Evolutionary conservation across 2,888 invertebrate species (phyloP).

Genomic region (Maniola hyperantus): DNA sequence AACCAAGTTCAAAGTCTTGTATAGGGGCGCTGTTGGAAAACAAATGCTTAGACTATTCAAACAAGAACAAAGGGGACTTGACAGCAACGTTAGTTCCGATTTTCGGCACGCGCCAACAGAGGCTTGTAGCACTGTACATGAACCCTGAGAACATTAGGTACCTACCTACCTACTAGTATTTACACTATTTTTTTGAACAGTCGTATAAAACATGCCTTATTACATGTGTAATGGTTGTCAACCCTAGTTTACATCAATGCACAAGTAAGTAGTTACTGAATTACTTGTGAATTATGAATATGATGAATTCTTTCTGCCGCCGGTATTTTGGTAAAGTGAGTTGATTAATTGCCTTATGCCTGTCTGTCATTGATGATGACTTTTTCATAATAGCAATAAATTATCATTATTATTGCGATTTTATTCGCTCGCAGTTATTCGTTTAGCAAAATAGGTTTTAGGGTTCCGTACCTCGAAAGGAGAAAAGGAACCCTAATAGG

Average conservation of each 20-base stretch:
- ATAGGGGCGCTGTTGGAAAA: too few relatives aligned
- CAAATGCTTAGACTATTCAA: too few relatives aligned
- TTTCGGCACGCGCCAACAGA: too few relatives aligned
- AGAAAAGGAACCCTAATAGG: too few relatives aligned
- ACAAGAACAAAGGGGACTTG: too few relatives aligned
- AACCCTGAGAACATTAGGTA: too few relatives aligned
- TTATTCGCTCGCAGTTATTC: background rate
- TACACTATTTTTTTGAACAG: too few relatives aligned
- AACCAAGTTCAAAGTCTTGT: too few relatives aligned
- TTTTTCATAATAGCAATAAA: constrained; percentile 34
- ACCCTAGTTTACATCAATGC: constrained; percentile 10
- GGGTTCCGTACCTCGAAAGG: too few relatives aligned
- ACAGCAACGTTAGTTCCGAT: too few relatives aligned
- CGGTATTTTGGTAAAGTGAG: constrained; percentile 17
- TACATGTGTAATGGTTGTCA: background rate
- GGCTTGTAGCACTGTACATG: too few relatives aligned
- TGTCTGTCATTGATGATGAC: constrained; percentile 43
- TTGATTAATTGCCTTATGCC: constrained; percentile 37
- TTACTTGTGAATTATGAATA: constrained; percentile 27
- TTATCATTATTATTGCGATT: constrained; percentile 4
- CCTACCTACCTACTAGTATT: too few relatives aligned
- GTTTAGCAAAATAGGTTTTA: background rate
- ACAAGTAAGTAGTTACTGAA: constrained; percentile 19
- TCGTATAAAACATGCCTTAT: background rate
- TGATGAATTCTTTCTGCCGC: constrained; percentile 23